Evolutionary conservation across 2,888 invertebrate genomes (phyloP).

Genomic region (Macropis europaea): DNA sequence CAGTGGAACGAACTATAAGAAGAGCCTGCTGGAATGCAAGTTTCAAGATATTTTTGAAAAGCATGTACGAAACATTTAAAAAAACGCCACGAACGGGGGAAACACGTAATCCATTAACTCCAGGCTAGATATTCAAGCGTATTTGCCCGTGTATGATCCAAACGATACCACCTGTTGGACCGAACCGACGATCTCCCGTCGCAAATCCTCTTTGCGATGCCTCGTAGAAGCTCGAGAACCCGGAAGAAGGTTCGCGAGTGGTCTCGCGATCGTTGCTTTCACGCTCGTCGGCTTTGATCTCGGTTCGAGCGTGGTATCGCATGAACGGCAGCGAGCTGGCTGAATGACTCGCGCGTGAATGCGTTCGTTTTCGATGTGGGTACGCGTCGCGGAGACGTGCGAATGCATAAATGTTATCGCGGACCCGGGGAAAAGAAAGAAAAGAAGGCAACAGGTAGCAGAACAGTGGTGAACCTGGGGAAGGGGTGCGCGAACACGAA

Average conservation of each 20-base stretch:
- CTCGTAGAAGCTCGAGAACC: background rate
- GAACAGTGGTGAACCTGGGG: conserved; percentile 16
- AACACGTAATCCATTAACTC: background rate
- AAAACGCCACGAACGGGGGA: too few species aligned
- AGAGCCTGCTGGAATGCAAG: too few species aligned
- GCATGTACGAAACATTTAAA: too few species aligned
- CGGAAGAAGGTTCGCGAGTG: background rate
- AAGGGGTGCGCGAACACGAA: conserved; percentile 1
- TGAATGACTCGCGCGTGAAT: conserved; percentile 15
- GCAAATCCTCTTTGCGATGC: conserved; percentile 7
- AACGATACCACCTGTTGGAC: conserved; percentile 38
- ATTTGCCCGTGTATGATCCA: background rate
- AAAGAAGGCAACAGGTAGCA: conserved; percentile 56
- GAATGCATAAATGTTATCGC: conserved; percentile 44
- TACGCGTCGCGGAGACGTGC: conserved; percentile 9
- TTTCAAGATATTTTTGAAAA: too few species aligned
- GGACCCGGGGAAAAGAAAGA: conserved; percentile 14
- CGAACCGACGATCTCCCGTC: background rate
- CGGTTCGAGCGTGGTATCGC: conserved; percentile 12
- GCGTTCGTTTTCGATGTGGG: background rate
- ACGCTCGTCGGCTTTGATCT: conserved; percentile 29
- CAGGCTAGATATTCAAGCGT: background rate
- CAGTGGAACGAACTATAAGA: too few species aligned
- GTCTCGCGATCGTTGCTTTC: background rate
- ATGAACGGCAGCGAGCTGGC: background rate